Evolutionary conservation across 2,797 vertebrate species (phyloP).

Genomic region (Pangasius larnaudii): DNA sequence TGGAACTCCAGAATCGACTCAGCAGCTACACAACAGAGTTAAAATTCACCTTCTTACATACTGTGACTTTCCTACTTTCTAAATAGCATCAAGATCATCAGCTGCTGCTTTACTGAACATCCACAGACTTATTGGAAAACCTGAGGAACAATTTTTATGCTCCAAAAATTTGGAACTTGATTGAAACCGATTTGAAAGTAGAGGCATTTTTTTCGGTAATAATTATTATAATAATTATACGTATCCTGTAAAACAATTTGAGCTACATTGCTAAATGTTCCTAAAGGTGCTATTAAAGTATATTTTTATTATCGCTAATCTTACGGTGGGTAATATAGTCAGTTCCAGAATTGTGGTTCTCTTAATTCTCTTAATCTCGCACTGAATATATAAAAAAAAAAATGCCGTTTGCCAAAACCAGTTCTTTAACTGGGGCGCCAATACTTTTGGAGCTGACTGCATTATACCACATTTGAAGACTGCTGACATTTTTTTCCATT

Average conservation of each 20-base stretch:
- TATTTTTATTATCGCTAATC: background rate
- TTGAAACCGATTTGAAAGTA: background rate
- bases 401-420: background rate
- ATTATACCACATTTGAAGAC: background rate
- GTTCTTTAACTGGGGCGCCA: background rate
- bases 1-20: conserved; percentile 47
- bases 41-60: background rate
- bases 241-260: background rate
- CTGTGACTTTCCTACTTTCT: background rate
- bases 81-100: background rate
- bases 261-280: too few relatives aligned
- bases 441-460: background rate
- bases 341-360: background rate
- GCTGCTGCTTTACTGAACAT: background rate
- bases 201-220: background rate
- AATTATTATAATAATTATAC: background rate
- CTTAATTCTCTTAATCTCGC: background rate
- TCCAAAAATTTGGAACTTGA: background rate
- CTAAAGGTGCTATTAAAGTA: background rate
- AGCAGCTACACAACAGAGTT: conserved; percentile 10
- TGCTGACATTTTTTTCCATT: conserved; percentile 10
- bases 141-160: background rate
- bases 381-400: background rate
- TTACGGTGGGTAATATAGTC: background rate
- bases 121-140: background rate